phyloP scores from a whole-genome alignment of 2,113 vertebrate genomes.

The Elephantulus edwardii region DNA sequence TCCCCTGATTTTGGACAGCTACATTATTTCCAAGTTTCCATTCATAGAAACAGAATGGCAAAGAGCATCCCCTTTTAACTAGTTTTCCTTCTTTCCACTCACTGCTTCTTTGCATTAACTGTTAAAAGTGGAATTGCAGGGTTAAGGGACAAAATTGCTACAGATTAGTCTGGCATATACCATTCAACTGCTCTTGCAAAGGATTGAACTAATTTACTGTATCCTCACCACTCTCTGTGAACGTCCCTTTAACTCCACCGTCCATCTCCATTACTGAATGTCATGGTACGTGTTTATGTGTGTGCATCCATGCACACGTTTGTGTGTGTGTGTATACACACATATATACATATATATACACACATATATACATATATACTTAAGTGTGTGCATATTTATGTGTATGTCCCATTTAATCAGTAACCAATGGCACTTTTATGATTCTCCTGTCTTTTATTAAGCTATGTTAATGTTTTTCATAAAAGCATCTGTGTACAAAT shows the following conservation, averaged over 20 bases:
- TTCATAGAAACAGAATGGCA: slow-evolving; percentile 1
- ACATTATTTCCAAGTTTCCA: background rate
- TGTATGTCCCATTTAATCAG: background rate
- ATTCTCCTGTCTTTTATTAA: slow-evolving; percentile 12
- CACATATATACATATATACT: background rate
- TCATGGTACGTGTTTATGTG: background rate
- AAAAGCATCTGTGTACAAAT: background rate
- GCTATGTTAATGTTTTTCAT: background rate
- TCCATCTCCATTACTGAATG: background rate
- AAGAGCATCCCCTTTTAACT: background rate
- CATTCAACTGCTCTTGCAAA: background rate
- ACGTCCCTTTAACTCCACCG: background rate
- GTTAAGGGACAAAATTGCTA: slow-evolving; percentile 8
- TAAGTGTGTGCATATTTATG: background rate
- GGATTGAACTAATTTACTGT: background rate
- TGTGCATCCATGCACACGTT: too few species aligned
- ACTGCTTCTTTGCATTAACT: slow-evolving; percentile 36
- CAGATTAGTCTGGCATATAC: background rate
- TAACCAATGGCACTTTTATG: background rate
- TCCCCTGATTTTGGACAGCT: background rate
- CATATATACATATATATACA: background rate
- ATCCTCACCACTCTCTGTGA: background rate
- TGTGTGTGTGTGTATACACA: background rate
- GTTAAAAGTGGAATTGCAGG: slow-evolving; percentile 28
- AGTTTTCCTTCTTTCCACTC: background rate